Evolutionary conservation across 2,888 invertebrate genomes (phyloP), one percentile per base, ranked within the genome.

Genomic region (Harmothoe impar): DNA sequence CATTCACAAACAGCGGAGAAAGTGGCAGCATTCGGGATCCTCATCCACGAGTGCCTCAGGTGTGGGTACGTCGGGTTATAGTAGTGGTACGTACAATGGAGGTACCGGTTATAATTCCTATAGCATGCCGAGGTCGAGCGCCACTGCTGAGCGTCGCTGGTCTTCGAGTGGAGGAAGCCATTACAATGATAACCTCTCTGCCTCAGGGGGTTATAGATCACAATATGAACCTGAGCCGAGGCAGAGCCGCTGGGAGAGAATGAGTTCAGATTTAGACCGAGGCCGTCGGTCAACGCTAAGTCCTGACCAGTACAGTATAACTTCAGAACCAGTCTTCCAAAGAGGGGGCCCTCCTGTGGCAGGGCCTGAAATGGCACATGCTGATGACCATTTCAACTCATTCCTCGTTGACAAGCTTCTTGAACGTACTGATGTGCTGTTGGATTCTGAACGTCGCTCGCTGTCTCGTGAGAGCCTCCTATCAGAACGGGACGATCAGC

Each of bases 381-480:
- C 25, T 23, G 72, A 72, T 7, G 72, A 72, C 7, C n/a, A 25
- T 3, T 72, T 72, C 29, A 72, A 72, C 72, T 23, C 72, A 0
- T 72, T 29, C 72, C 25, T 72, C 7, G 72, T 72, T 15, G 72
- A 72, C 29, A 25, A 29, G 15, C 72, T 72, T 25, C 72, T 72
- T 7, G 29, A n/a, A 25, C 72, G 72, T 3, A 29, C 72, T 15
- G 72, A 72, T 31, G 72, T 72, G 29, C 72, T 72, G n/a, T 0
- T 31, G 29, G 31, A 72, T 3, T 15, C 25, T 15, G 72, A 72
- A 15, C 72, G 31, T 3, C 72, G 31, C 7, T 72, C 62, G 3
- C 62, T 62, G 62, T 62, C 62, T n/a, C 62, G 62, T 3, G 62
- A 62, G 62, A 62, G 62, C 20, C 62, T 62, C 23, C 72, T 72